phyloP scores from a whole-genome alignment of 2,888 invertebrate genomes.

The Nasonovia ribisnigri region DNA sequence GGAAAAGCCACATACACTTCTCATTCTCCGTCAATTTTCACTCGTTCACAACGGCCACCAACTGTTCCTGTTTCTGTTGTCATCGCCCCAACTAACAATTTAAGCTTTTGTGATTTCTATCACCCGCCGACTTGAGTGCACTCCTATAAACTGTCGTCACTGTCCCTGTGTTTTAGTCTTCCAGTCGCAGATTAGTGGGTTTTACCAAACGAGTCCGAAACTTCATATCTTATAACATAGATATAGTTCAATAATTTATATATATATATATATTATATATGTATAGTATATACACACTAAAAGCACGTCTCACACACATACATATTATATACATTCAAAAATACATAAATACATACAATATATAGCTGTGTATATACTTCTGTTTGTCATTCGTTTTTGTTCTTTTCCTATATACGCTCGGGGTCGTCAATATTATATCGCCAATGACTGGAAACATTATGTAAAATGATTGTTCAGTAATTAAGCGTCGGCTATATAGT shows the following conservation, averaged over 20 bases:
- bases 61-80: background rate
- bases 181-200: background rate
- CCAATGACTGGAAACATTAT: background rate
- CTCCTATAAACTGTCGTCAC: background rate
- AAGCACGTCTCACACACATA: too few relatives aligned
- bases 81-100: background rate
- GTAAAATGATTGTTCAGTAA: background rate
- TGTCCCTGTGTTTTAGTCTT: background rate
- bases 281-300: background rate
- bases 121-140: background rate
- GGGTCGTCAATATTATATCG: background rate
- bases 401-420: background rate
- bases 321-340: too few relatives aligned
- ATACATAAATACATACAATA: too few relatives aligned
- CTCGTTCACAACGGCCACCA: background rate
- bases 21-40: background rate
- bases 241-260: background rate
- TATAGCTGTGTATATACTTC: background rate
- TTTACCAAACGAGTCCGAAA: background rate
- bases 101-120: background rate
- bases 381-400: background rate
- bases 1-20: background rate
- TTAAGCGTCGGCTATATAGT: background rate
- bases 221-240: background rate
- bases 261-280: background rate